These are phyloP conservation scores for Drosophila azteca DNA, from an alignment of 1,140 invertebrate genomes.

Conservation along the genomic window DNA sequence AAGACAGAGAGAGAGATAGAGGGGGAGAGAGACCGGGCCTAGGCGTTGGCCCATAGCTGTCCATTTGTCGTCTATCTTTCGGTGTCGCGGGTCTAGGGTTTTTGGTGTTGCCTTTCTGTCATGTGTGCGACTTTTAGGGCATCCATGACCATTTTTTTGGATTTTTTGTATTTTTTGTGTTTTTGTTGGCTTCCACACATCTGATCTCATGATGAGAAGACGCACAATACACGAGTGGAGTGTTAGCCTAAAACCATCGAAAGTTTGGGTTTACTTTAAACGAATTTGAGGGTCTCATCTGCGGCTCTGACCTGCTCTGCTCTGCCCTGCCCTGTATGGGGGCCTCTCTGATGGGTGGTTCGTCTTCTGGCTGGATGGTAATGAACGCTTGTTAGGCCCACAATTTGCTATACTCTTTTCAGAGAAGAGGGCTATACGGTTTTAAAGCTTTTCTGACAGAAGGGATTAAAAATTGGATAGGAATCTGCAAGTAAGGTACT, in stretches of 20 bases:
- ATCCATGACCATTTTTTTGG: conserved; percentile 27
- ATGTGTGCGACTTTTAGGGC: conserved; percentile 62
- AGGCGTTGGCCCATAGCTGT: conserved; percentile 51
- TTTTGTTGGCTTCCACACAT: conserved; percentile 27
- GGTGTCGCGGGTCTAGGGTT: conserved; percentile 8
- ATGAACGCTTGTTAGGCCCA: too few relatives aligned
- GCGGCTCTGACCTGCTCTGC: too few relatives aligned
- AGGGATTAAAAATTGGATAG: too few relatives aligned
- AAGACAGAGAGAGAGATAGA: not conserved
- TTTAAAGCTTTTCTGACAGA: too few relatives aligned
- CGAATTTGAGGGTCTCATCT: conserved; percentile 18
- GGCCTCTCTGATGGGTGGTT: not conserved
- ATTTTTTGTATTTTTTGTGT: too few relatives aligned
- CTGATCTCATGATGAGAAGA: conserved; percentile 28
- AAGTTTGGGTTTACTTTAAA: conserved; percentile 18
- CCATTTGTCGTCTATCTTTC: conserved; percentile 53
- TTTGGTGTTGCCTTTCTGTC: conserved; percentile 29
- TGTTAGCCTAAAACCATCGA: conserved; percentile 16
- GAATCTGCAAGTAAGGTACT: too few relatives aligned
- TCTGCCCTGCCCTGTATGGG: too few relatives aligned
- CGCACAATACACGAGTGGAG: conserved; percentile 5
- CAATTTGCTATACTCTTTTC: conserved; percentile 1
- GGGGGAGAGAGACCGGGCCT: conserved; percentile 12
- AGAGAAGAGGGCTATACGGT: not conserved
- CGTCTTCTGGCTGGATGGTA: conserved; percentile 1